These are phyloP conservation scores for Leptobrachium leishanense DNA, from an alignment of 2,113 vertebrate genomes.

Conservation along the genomic window DNA sequence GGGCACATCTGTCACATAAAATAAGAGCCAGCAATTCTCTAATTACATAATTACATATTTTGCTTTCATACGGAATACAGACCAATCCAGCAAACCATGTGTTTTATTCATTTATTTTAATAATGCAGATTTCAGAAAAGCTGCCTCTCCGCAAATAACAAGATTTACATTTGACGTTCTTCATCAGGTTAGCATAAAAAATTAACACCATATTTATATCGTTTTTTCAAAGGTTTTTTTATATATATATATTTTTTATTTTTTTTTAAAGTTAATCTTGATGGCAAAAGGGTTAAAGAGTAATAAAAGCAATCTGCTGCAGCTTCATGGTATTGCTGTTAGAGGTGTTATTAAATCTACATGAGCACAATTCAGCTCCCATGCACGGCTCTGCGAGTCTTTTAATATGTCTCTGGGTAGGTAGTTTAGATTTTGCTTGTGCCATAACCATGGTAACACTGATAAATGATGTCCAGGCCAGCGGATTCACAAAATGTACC, in stretches of 20 bases:
- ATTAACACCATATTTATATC: no score
- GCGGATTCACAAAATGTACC: constrained; percentile 9
- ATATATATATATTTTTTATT: no score
- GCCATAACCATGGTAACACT: constrained; percentile 26
- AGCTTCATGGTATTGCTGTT: constrained; percentile 27
- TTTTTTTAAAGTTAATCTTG: neutral
- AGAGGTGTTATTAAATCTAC: constrained; percentile 26
- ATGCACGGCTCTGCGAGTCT: constrained; percentile 14
- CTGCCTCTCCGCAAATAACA: no score
- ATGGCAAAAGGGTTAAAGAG: constrained; percentile 1
- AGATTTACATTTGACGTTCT: no score
- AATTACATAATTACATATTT: neutral
- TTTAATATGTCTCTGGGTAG: constrained; percentile 18
- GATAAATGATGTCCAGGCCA: constrained; percentile 23
- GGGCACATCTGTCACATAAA: constrained; percentile 7
- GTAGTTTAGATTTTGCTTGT: constrained; percentile 21
- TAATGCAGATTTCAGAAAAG: no score
- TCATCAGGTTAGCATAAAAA: no score
- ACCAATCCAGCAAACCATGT: neutral
- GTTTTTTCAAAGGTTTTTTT: no score
- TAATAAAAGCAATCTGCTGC: neutral
- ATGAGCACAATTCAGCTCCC: constrained; percentile 25
- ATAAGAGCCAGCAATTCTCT: neutral
- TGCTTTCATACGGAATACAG: constrained; percentile 9
- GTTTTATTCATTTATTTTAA: no score